Conservation (phyloP, 92 coral and sea anemone species). For the Chrysogorgia sp. region DNA sequence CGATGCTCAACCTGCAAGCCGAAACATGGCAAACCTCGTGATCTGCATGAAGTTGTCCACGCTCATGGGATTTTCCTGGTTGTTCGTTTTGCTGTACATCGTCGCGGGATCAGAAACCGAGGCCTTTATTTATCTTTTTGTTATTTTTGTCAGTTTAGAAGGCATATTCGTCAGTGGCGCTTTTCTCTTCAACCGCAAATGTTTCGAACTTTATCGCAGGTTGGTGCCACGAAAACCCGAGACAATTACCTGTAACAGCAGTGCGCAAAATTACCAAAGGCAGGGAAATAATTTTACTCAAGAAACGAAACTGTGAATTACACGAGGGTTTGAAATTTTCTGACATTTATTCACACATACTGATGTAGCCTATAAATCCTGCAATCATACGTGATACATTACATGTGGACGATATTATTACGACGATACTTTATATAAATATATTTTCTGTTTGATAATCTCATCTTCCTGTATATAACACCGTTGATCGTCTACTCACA, state of each 20-base stretch:
- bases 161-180: constrained; percentile 16
- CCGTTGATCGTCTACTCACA: too few species aligned
- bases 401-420: too few species aligned
- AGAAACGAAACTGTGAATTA: too few species aligned
- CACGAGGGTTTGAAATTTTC: too few species aligned
- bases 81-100: constrained; percentile 6
- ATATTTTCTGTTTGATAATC: too few species aligned
- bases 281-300: too few species aligned
- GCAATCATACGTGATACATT: too few species aligned
- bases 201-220: neutral
- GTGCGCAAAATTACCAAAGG: too few species aligned
- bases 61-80: constrained; percentile 26
- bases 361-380: too few species aligned
- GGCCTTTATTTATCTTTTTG: constrained; percentile 7
- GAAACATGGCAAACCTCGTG: constrained; percentile 2
- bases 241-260: neutral
- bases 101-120: neutral
- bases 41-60: constrained; percentile 28
- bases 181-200: neutral
- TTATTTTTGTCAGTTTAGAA: constrained; percentile 19
- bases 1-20: constrained; percentile 1
- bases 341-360: too few species aligned
- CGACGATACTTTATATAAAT: too few species aligned
- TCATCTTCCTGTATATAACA: too few species aligned
- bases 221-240: neutral